Evolutionary conservation across 2,113 vertebrate genomes (phyloP).

Genomic region (Oncorhynchus kisutch): DNA sequence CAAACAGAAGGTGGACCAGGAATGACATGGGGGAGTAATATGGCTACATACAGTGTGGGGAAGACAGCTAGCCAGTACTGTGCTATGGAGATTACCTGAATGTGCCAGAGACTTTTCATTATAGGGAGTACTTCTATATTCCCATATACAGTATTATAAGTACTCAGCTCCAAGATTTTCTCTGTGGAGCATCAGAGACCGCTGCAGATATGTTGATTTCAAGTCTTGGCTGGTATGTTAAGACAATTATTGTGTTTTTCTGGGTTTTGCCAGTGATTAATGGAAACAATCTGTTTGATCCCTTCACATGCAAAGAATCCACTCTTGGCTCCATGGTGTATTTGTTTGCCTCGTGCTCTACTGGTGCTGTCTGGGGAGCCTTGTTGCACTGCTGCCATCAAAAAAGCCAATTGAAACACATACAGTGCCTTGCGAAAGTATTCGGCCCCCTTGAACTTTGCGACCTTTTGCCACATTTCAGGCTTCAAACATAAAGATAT

Average conservation of each 20-base stretch:
- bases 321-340: conserved; percentile 14
- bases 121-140: conserved; percentile 21
- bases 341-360: not conserved
- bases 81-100: not conserved
- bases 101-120: not conserved
- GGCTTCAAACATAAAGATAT: no score
- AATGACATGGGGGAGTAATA: not conserved
- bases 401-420: not conserved
- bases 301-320: conserved; percentile 19
- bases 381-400: not conserved
- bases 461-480: no score
- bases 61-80: not conserved
- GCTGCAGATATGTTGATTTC: conserved; percentile 22
- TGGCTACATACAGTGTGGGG: not conserved
- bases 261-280: conserved; percentile 57
- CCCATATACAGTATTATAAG: not conserved
- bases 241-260: conserved; percentile 51
- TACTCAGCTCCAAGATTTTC: conserved; percentile 26
- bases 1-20: not conserved
- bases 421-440: no score
- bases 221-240: conserved; percentile 46
- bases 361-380: not conserved
- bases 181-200: conserved; percentile 25
- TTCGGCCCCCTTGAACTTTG: no score
- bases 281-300: conserved; percentile 45